These are phyloP conservation scores for Cerceris rybyensis DNA, from an alignment of 2,888 invertebrate species.

Conservation along the genomic window DNA sequence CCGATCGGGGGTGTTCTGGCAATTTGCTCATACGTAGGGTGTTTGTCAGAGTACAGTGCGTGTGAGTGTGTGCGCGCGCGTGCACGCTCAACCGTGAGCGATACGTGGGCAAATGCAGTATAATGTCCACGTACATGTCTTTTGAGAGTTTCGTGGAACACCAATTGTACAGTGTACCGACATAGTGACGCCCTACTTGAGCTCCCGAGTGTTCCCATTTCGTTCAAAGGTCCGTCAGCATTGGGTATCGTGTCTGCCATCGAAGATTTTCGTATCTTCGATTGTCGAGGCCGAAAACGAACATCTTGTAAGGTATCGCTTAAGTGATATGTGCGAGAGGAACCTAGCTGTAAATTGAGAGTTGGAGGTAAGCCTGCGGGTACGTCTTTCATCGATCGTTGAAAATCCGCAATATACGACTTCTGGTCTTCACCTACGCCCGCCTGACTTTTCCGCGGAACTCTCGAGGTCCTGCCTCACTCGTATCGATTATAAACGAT, in stretches of 20 bases:
- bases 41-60: slow-evolving; percentile 34
- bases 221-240: background rate
- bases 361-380: slow-evolving; percentile 43
- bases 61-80: slow-evolving; percentile 33
- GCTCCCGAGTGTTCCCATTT: slow-evolving; percentile 6
- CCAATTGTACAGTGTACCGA: slow-evolving; percentile 52
- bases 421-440: slow-evolving; percentile 49
- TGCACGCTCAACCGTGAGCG: slow-evolving; percentile 44
- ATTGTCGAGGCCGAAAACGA: background rate
- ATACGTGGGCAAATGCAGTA: slow-evolving; percentile 68
- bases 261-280: slow-evolving; percentile 2
- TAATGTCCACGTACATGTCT: slow-evolving; percentile 71
- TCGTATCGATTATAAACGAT: slow-evolving; percentile 49
- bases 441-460: slow-evolving; percentile 34
- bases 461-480: slow-evolving; percentile 13
- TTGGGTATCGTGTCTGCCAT: slow-evolving; percentile 32
- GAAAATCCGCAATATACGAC: slow-evolving; percentile 52
- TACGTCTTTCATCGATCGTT: slow-evolving; percentile 34
- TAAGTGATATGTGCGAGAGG: background rate
- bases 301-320: background rate
- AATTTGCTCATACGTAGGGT: slow-evolving; percentile 37
- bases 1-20: slow-evolving; percentile 44
- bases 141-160: slow-evolving; percentile 54
- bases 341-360: background rate
- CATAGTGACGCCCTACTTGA: slow-evolving; percentile 38